Evolutionary conservation across 2,113 vertebrate genomes (phyloP), one percentile per base, ranked within the genome.

Genomic region (Oryzias melastigma): DNA sequence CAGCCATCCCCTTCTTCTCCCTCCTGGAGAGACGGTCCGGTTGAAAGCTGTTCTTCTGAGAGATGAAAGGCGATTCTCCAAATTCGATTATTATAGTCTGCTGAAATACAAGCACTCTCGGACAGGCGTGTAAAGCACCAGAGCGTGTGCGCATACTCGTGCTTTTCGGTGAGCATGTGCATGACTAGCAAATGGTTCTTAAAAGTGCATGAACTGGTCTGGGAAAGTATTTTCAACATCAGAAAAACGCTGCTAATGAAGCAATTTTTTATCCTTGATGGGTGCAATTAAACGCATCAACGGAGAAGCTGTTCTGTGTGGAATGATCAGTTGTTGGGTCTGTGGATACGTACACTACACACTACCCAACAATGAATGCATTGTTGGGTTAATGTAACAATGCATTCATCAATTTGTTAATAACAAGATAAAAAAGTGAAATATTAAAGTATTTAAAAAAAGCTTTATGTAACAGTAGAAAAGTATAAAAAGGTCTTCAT

Each of bases 21-120:
- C 17, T 50, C 59, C 55, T 72, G 49, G 48, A 22, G 61, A 72
- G 66, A 55, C 75, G 60, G 62, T 50, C 62, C 68, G 68, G 45
- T 78, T 74, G 62, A 80, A 73, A 86, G 62, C 68, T 46, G 27
- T 64, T 71, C 80, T 83, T 80, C 71, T 75, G 72, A 73, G 57
- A 86, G 75, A 80, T 81, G 82, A 85, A 88, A 88, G 79, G 65
- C 69, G 82, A 86, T 66, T 76, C 69, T 65, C 73, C 58, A 73
- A 81, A 87, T 82, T 73, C 10, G 19, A 81, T 86, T 86, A 81
- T 82, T 71, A 85, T 10, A 71, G 65, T 82, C 73, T 75, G 71
- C 71, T 81, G 73, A 83, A 53, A 77, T 69, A 60, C 65, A 43
- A 17, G 52, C 72, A 57, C 62, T 76, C 27, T 56, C 27, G 62